Percentiles rank a stretch among this genome's conserved stretches.
Conservation (phyloP, 2,113 vertebrate genomes). For the Silurus glanis region DNA sequence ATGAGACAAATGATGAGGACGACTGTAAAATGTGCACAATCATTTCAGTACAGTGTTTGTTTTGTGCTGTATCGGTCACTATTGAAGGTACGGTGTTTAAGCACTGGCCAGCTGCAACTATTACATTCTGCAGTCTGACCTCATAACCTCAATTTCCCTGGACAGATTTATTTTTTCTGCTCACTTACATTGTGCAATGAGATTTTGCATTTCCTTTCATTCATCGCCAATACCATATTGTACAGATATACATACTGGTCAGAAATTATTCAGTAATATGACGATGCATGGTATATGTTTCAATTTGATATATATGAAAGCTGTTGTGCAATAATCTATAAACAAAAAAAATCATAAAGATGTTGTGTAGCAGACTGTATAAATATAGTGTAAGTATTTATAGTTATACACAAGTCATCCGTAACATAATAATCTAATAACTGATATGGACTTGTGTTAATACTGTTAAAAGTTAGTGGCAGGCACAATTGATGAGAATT, state of each 20-base stretch:
- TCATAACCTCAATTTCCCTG: no score
- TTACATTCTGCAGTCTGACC: no score
- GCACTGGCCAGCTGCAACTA: no score
- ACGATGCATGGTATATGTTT: neutral
- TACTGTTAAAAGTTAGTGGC: neutral
- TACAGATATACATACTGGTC: neutral
- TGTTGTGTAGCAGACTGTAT: neutral
- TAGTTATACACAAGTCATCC: neutral
- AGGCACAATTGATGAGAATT: neutral
- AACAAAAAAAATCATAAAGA: neutral
- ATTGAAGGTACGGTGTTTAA: no score
- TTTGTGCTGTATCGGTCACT: neutral
- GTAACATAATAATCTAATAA: neutral
- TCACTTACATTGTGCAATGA: neutral
- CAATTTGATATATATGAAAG: neutral
- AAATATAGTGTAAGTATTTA: neutral
- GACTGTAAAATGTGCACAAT: neutral
- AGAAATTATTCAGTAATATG: neutral
- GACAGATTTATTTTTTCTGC: no score
- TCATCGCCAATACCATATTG: neutral
- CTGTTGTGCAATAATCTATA: neutral
- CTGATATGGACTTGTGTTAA: neutral
- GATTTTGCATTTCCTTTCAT: neutral
- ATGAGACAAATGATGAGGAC: neutral
- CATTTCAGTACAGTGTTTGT: neutral